Base-by-base conservation (phyloP, 2,113 vertebrate species). In the Halichoerus grypus region DNA sequence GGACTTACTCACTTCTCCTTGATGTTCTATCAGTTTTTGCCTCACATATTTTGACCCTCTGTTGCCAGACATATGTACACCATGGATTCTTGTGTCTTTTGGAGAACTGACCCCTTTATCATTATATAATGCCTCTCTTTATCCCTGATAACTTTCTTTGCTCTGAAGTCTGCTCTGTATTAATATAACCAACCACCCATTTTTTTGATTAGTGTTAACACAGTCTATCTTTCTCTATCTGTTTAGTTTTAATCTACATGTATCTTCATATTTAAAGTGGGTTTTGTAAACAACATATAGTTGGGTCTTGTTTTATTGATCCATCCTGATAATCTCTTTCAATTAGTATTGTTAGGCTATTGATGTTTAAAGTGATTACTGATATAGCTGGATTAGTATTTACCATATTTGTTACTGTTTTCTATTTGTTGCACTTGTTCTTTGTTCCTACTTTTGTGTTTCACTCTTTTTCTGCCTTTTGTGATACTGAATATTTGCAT, bases 381-480 rank as follows among this genome's bases (percentile, higher is more conserved):
- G 26, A 77, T 63, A 14, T 11, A 46, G 39, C 4, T 76, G 18
- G 69, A 88, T 46, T 42, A 85, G 46, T 85, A 76, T 59, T 19
- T 59, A 5, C 28, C 69, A 88, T 88, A 88, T 76, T 76, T 59
- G 49, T 65, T 49, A 49, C 59, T 85, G 59, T 85, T 65, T 31
- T 65, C 59, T 65, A 85, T 65, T 46, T 49, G 18, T 46, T 88
- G 28, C 7, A 74, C 28, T 74, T 74, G n/a, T 88, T 74, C 26
- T 87, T 87, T 87, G 18, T 88, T 88, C 19, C 69, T 88, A 59
- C 53, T 88, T 85, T 55, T 88, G 51, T 42, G 36, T 46, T 88
- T 36, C 28, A 69, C 13, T 88, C n/a, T 88, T 88, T 42, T 76
- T 76, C 69, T 76, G 28, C 53, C 36, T 88, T 88, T 88, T 59